Evolutionary conservation across 2,888 invertebrate genomes (phyloP), one percentile per base, ranked within the genome.

Genomic region (Lithosia quadra): DNA sequence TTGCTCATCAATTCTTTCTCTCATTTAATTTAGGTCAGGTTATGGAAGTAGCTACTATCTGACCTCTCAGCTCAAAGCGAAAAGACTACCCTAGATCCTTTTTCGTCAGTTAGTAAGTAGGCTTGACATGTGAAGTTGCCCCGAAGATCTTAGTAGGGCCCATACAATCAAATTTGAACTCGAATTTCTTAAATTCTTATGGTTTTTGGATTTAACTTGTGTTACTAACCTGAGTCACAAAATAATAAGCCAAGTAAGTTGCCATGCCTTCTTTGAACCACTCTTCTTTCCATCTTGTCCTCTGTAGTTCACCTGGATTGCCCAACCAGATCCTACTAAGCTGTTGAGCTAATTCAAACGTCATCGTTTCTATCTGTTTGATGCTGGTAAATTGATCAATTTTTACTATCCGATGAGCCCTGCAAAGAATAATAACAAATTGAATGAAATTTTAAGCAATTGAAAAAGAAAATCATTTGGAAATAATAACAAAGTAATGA

Each of bases 221-320:
- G 4, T 15, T 22, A 63, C 68, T 80, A 75, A 93, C 94, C 88
- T 92, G 91, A 11, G 91, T 84, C 61, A 94, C 74, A 28, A 92
- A 89, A 76, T 92, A 92, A 77, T 92, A 91, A 0, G 93, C 92
- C 28, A 93, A 77, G 63, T 94, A 94, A 0, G 92, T 93, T 22
- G 95, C 93, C 69, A 94, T 87, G 24, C 95, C 95, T 77, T 95
- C 94, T 67, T 93, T 95, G 66, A 95, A 93, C 94, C 94, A 95
- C 67, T 94, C 92, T 60, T 94, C 92, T 55, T 85, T 88, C 95
- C 95, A 95, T 18, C 88, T 85, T 0, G 94, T 94, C 28, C 89
- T 83, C 33, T 84, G 79, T 0, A 74, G 28, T 66, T 94, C 94
- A 0, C 94, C 94, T 56, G 94, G 93, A 79, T 93, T 95, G 0